Percentiles rank a stretch among this genome's conserved stretches.
Evolutionary conservation across 2,888 invertebrate species (phyloP).

Genomic region (Drosophila lacicola): DNA sequence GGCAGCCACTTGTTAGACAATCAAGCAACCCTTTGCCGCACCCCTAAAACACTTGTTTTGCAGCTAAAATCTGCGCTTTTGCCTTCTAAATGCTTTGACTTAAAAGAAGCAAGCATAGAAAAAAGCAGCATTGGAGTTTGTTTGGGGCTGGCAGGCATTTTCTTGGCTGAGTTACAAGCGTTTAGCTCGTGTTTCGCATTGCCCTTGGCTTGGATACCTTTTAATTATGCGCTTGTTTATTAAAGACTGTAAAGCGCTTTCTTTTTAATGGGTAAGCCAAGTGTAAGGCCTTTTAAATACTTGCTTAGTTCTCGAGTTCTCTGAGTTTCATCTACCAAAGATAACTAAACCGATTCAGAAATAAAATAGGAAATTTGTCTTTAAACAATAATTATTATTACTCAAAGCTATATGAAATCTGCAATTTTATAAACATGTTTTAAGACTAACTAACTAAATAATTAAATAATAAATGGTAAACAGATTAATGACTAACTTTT

Average conservation of each 20-base stretch:
- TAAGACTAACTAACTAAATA: too few relatives aligned
- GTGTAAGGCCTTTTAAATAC: neutral
- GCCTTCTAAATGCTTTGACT: constrained; percentile 9
- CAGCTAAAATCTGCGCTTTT: constrained; percentile 38
- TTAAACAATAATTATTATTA: too few relatives aligned
- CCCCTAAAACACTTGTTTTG: constrained; percentile 6
- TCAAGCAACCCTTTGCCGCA: constrained; percentile 20
- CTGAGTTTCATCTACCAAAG: too few relatives aligned
- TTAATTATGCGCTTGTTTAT: constrained; percentile 59
- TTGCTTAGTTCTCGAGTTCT: neutral
- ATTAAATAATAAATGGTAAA: too few relatives aligned
- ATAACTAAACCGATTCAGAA: too few relatives aligned
- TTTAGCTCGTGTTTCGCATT: constrained; percentile 20
- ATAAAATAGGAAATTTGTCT: too few relatives aligned
- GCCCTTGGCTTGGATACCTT: constrained; percentile 36
- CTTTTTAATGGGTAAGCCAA: neutral
- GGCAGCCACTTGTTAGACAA: constrained; percentile 27
- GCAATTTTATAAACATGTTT: too few relatives aligned
- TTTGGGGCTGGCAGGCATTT: neutral
- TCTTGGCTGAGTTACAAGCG: constrained; percentile 4
- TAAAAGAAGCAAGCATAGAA: constrained; percentile 13
- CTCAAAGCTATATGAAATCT: too few relatives aligned
- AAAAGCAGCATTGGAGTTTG: neutral
- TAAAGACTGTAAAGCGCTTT: constrained; percentile 51
- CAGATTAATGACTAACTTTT: too few relatives aligned